Conservation (phyloP, 35 echinoderm and acorn worm genomes). For the Anneissia japonica region DNA sequence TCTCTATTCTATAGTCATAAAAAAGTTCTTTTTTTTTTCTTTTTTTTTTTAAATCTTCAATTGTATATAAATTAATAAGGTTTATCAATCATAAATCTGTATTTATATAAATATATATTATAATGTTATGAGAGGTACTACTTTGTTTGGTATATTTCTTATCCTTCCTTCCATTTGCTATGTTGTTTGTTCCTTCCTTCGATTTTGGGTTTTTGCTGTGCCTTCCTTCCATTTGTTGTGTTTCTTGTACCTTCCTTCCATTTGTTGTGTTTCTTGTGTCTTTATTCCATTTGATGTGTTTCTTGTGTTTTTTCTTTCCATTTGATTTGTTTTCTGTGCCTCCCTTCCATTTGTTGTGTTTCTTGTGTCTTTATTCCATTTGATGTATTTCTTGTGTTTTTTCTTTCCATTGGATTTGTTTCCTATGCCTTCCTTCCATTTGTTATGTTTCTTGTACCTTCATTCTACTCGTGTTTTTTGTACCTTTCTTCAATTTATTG, state of each 20-base stretch:
- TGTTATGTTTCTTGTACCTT: background rate
- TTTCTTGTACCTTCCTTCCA: background rate
- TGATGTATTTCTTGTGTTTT: background rate
- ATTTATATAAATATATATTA: too few species aligned
- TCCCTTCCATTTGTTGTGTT: background rate
- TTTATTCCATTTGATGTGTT: background rate
- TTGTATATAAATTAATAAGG: background rate
- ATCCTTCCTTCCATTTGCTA: background rate
- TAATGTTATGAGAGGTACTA: background rate
- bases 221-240: background rate
- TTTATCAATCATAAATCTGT: too few species aligned
- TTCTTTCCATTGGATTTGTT: background rate
- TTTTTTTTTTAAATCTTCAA: background rate
- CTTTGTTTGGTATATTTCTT: background rate
- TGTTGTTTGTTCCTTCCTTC: background rate
- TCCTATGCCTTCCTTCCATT: background rate
- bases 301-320: background rate
- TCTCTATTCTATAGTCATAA: too few species aligned
- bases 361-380: background rate
- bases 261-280: background rate
- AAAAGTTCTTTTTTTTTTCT: background rate
- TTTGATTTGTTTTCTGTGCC: background rate
- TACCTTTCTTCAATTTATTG: background rate
- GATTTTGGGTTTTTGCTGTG: background rate
- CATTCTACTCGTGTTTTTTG: background rate